Evolutionary conservation across 2,888 invertebrate genomes (phyloP), one percentile per base, ranked within the genome.

Genomic region (Leptopilina drosophilae): DNA sequence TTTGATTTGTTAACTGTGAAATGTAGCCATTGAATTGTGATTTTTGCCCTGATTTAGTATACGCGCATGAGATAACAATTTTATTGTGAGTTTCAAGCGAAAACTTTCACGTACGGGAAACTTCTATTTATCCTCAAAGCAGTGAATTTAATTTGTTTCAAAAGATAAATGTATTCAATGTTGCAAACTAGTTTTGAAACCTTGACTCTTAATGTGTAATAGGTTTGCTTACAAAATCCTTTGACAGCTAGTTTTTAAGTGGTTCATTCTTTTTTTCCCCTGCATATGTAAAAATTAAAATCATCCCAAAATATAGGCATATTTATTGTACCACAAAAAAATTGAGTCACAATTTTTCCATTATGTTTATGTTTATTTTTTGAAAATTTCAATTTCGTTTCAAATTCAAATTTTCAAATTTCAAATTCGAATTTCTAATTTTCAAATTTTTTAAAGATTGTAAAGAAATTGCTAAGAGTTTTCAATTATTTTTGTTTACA

Each of bases 41-140:
- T 59, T 73, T 73, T 56, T 73, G 40, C 11, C 42, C 42, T 42
- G 42, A 42, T 42, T 42, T 8, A 73, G 26, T 53, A n/a, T 6
- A 59, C 11, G 11, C 73, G 40, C 5, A 33, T 40, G 15, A 59
- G 40, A 73, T 33, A 73, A 40, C 11, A 73, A 59, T 73, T 73
- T 56, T 73, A 56, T 73, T 73, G 56, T 33, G 56, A 73, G 73
- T 33, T 73, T 73, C 69, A 33, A 69, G 69, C 53, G 7, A 69
- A 53, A 49, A 56, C 73, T 56, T 69, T 73, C 56, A 73, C 73
- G 40, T 73, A 73, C 33, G 56, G 33, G 73, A 73, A 73, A 73
- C 56, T 73, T 56, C 33, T 73, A 56, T 56, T 56, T 56, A 56
- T 56, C 56, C 56, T 73, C 33, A 33, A 73, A 73, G 56, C 73